Evolutionary conservation across 1,140 invertebrate genomes (phyloP).

Genomic region (Centruroides sculpturatus): DNA sequence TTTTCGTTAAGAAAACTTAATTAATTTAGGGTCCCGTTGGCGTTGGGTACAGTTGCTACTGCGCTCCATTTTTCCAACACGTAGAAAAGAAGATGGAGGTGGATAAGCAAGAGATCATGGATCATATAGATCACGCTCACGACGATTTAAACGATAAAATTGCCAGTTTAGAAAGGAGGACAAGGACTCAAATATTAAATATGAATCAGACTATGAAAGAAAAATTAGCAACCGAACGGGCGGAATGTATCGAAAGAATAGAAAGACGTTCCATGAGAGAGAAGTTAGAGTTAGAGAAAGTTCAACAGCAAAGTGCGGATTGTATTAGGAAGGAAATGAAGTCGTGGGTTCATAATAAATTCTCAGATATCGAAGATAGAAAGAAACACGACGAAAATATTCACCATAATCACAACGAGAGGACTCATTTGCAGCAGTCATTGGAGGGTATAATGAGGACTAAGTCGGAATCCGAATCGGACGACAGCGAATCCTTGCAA

Average conservation of each 20-base stretch:
- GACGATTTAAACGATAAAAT: slow-evolving; percentile 65
- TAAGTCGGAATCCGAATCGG: too few relatives aligned
- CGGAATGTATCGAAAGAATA: slow-evolving; percentile 16
- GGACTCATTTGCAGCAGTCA: too few relatives aligned
- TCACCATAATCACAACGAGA: too few relatives aligned
- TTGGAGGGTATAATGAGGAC: too few relatives aligned
- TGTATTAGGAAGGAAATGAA: slow-evolving; percentile 12
- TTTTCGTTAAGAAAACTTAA: background rate
- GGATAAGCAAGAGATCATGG: slow-evolving; percentile 69
- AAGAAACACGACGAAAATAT: background rate
- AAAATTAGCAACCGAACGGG: slow-evolving; percentile 14
- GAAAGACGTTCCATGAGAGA: slow-evolving; percentile 13
- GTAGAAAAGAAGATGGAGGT: slow-evolving; percentile 70
- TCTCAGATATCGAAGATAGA: background rate
- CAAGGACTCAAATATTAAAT: slow-evolving; percentile 57
- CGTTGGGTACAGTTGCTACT: slow-evolving; percentile 68
- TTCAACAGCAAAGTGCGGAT: slow-evolving; percentile 6
- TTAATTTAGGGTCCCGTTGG: slow-evolving; percentile 58
- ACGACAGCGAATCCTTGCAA: too few relatives aligned
- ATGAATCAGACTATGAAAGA: slow-evolving; percentile 28
- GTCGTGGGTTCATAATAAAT: slow-evolving; percentile 1
- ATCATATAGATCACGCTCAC: slow-evolving; percentile 64
- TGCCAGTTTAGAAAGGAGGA: slow-evolving; percentile 53
- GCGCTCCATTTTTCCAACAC: slow-evolving; percentile 65
- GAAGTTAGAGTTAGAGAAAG: slow-evolving; percentile 11